Percentiles rank a stretch among this genome's conserved stretches.
phyloP scores from a whole-genome alignment of 2,113 vertebrate species.

The Macquaria ambigua region DNA sequence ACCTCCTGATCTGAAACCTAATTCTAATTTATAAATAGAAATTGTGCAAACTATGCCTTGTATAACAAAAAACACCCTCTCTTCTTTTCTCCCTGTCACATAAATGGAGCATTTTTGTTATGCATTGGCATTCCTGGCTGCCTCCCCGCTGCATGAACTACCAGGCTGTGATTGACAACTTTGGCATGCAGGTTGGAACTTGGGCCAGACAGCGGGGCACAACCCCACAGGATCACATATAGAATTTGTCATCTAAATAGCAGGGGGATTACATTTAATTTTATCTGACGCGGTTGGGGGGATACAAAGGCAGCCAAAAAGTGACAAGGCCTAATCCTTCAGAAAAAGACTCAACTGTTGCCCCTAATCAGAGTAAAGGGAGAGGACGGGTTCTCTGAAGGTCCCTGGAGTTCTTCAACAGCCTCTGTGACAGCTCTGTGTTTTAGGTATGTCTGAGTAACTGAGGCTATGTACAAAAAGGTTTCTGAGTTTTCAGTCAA shows the following conservation, averaged over 20 bases:
- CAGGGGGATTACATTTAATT: conserved; percentile 80
- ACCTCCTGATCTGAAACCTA: conserved; percentile 21
- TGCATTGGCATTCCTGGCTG: conserved; percentile 58
- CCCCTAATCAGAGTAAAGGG: conserved; percentile 66
- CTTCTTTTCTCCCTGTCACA: conserved; percentile 47
- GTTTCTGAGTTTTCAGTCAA: conserved; percentile 38
- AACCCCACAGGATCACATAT: conserved; percentile 72
- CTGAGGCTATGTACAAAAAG: conserved; percentile 27
- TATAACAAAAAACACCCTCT: conserved; percentile 27
- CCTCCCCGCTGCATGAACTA: conserved; percentile 48
- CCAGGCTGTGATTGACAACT: conserved; percentile 76
- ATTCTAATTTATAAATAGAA: conserved; percentile 28
- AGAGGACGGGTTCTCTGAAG: conserved; percentile 60
- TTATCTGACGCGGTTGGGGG: conserved; percentile 69
- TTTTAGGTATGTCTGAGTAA: conserved; percentile 37
- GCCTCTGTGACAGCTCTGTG: conserved; percentile 48
- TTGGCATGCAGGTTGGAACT: conserved; percentile 71
- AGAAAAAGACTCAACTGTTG: conserved; percentile 69
- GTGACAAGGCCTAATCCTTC: conserved; percentile 77
- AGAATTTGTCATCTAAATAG: conserved; percentile 83
- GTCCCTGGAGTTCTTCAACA: conserved; percentile 41
- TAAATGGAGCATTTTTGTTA: conserved; percentile 67
- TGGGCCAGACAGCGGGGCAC: conserved; percentile 64
- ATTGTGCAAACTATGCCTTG: conserved; percentile 33
- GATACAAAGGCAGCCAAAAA: conserved; percentile 74